These are phyloP conservation scores for Tursiops truncatus DNA, from an alignment of 2,113 vertebrate species.

Conservation along the genomic window DNA sequence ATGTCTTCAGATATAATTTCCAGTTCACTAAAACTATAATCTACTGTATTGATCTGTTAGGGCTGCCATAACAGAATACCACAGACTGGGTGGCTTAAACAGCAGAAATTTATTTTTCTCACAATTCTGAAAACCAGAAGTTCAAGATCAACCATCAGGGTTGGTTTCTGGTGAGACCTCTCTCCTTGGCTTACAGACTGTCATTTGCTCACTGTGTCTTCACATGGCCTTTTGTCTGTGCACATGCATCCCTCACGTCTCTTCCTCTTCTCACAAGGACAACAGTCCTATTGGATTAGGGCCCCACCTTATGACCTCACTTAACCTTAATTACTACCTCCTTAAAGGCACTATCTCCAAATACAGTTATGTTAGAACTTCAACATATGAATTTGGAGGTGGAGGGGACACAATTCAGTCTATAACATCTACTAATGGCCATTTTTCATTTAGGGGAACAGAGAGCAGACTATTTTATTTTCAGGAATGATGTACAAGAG, in stretches of 20 bases:
- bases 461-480: background rate
- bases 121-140: background rate
- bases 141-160: background rate
- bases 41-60: background rate
- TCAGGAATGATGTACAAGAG: background rate
- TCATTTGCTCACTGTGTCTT: background rate
- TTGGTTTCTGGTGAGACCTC: background rate
- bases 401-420: background rate
- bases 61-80: background rate
- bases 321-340: background rate
- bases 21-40: background rate
- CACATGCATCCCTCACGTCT: background rate
- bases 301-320: background rate
- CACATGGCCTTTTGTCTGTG: background rate
- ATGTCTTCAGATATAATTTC: background rate
- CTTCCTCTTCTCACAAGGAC: background rate
- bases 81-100: background rate
- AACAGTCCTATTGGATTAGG: background rate
- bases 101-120: background rate
- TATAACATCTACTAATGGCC: background rate
- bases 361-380: background rate
- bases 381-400: background rate
- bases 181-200: background rate
- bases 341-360: background rate
- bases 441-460: background rate